Evolutionary conservation across 2,888 invertebrate species (phyloP).

Genomic region (Nowickia ferox): DNA sequence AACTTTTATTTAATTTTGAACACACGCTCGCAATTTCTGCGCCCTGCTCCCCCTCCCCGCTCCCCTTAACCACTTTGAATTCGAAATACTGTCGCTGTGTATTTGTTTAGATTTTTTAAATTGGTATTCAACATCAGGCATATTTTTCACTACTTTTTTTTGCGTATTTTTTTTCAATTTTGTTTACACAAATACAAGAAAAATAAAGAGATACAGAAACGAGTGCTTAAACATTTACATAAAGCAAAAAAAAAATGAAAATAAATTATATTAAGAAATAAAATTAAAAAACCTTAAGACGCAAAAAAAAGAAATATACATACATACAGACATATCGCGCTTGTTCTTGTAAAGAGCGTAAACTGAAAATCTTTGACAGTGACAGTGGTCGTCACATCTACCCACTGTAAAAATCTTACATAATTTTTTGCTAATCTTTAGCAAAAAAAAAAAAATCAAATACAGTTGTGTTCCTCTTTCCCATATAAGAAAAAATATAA

Average conservation of each 20-base stretch:
- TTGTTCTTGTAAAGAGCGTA: too few species aligned
- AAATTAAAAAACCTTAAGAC: not conserved
- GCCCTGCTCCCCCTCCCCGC: not conserved
- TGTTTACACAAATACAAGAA: constrained; percentile 1
- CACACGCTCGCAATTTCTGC: constrained; percentile 30
- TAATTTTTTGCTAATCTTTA: too few species aligned
- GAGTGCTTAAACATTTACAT: constrained; percentile 1
- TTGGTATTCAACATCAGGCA: constrained; percentile 30
- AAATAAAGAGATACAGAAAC: constrained; percentile 5
- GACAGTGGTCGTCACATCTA: too few species aligned
- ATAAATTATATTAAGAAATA: constrained; percentile 17
- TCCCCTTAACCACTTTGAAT: not conserved
- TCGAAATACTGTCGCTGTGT: constrained; percentile 21
- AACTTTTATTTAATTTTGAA: constrained; percentile 13
- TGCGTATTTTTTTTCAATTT: constrained; percentile 5
- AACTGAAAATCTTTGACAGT: too few species aligned
- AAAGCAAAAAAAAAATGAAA: not conserved
- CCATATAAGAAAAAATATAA: too few species aligned
- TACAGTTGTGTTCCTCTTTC: too few species aligned
- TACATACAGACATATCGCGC: too few species aligned
- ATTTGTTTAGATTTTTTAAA: constrained; percentile 42
- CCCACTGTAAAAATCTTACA: too few species aligned
- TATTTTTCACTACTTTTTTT: not conserved
- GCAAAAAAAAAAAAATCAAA: too few species aligned
- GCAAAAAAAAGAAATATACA: constrained; percentile 3